Base-by-base conservation (phyloP, 2,113 vertebrate species). In the Perccottus glenii region DNA sequence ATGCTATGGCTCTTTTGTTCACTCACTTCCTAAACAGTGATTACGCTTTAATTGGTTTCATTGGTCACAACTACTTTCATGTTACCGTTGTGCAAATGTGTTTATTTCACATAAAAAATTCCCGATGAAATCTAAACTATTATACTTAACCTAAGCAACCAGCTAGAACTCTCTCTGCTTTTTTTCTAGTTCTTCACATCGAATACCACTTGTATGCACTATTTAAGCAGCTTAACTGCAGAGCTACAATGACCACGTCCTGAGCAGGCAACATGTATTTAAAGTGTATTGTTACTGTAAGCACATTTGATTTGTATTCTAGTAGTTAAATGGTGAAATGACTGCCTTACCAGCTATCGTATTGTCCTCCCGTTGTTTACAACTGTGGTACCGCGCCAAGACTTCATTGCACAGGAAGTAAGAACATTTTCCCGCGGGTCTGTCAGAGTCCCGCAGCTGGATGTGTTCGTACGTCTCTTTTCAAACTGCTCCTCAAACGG, bases 361-460 rank as follows among this genome's bases (percentile, higher is more conserved):
- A 5, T 32, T 19, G 0, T 47, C 52, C 73, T 70, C 16, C 60
- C 42, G 59, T 58, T 89, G 68, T 87, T 85, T 82, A 83, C 74
- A 68, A 51, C 43, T 42, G 75, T 32, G 65, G 75, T 75, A 81
- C 67, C 88, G 92, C 93, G 92, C 92, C 88, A 94, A 92, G 67
- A 70, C 70, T 70, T 77, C 64, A 57, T 64, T 62, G 61, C 78
- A 89, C 90, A 82, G 92, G 92, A 93, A 91, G 87, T 92, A 77
- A 83, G 79, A 78, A 87, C 86, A 93, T 91, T 93, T 93, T 93
- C 91, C 90, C 92, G 1, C 92, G 92, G 92, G 85, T 90, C 64
- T 87, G 79, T 68, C 62, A 71, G 19, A 11, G 36, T 58, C 16
- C 5, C 5, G 8, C 15, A 46, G 57, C 67, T 32, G 10, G 14